phyloP scores from a whole-genome alignment of 2,888 invertebrate genomes.

The Parnassius glacialis region DNA sequence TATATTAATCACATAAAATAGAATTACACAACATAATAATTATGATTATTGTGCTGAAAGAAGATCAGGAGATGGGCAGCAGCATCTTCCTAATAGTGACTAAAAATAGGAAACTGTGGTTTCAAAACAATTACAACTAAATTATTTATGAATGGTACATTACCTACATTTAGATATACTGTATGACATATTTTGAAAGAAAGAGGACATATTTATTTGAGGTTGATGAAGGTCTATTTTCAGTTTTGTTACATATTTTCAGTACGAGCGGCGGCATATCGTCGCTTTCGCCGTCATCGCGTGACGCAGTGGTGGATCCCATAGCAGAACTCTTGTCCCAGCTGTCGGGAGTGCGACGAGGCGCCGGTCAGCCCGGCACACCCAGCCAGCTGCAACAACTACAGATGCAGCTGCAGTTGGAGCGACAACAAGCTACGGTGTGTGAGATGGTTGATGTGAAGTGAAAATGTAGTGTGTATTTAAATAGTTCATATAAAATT shows the following conservation, averaged over 20 bases:
- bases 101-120: too few species aligned
- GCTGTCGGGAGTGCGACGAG: constrained; percentile 94
- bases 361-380: constrained; percentile 78
- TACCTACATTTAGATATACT: too few species aligned
- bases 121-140: too few species aligned
- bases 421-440: constrained; percentile 91
- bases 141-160: too few species aligned
- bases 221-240: too few species aligned
- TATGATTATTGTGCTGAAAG: too few species aligned
- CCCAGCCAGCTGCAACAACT: constrained; percentile 94
- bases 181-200: too few species aligned
- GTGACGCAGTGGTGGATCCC: constrained; percentile 97
- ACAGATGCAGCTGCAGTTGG: constrained; percentile 96
- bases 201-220: too few species aligned
- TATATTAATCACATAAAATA: too few species aligned
- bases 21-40: too few species aligned
- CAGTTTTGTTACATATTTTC: constrained; percentile 40
- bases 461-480: background rate
- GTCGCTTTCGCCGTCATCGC: constrained; percentile 91
- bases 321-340: constrained; percentile 97
- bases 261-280: constrained; percentile 93
- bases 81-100: too few species aligned
- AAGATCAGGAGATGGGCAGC: too few species aligned
- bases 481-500: background rate
- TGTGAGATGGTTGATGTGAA: background rate